Conservation (phyloP, 2,888 invertebrate genomes). For the Drosophila aldrichi region DNA sequence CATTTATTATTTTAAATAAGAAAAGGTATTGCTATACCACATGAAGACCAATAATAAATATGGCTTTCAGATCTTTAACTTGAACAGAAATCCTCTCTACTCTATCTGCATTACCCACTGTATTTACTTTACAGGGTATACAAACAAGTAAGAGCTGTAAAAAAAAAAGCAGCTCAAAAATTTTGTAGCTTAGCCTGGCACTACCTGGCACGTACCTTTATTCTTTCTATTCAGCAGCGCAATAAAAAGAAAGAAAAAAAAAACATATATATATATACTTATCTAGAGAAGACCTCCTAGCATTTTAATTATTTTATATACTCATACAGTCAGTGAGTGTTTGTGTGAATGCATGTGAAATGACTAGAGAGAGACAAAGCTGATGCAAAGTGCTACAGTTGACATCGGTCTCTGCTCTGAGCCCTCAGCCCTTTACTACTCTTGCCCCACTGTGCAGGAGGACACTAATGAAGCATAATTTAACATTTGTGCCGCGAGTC, state of each 20-base stretch:
- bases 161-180: constrained; percentile 56
- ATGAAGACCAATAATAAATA: neutral
- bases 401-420: constrained; percentile 38
- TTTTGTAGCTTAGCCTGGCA: constrained; percentile 64
- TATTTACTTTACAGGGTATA: constrained; percentile 8
- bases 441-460: constrained; percentile 26
- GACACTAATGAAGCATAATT: constrained; percentile 79
- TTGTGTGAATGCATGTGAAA: constrained; percentile 56
- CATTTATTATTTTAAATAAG: no score
- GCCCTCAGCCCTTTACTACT: constrained; percentile 9
- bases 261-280: constrained; percentile 8
- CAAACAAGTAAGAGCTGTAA: constrained; percentile 16
- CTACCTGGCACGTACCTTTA: constrained; percentile 49
- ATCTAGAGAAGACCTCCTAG: constrained; percentile 52
- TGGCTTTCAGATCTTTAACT: neutral
- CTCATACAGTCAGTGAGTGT: constrained; percentile 27
- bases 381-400: constrained; percentile 43
- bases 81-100: no score
- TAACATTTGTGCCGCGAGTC: constrained; percentile 60
- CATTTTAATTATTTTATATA: constrained; percentile 80
- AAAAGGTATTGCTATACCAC: neutral
- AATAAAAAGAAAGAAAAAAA: constrained; percentile 32
- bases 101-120: neutral
- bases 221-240: constrained; percentile 63
- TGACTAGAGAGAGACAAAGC: constrained; percentile 63